These are phyloP conservation scores for Artibeus jamaicensis DNA, from an alignment of 2,797 vertebrate genomes.

Conservation along the genomic window DNA sequence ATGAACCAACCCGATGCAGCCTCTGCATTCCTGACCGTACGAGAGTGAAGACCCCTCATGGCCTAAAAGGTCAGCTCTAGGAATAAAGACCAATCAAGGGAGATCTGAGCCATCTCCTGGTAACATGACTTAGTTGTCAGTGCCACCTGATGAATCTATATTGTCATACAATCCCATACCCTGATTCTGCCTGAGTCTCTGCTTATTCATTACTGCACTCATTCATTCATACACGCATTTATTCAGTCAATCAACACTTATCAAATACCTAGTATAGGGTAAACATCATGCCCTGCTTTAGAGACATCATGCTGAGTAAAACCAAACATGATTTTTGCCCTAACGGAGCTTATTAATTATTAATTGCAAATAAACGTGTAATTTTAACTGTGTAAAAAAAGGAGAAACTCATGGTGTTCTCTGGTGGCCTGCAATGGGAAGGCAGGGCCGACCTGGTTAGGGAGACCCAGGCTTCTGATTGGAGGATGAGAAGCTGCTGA, in stretches of 20 bases:
- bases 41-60: neutral
- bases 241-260: neutral
- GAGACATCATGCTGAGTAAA: neutral
- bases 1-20: neutral
- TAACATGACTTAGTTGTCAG: neutral
- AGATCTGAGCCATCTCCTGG: neutral
- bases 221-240: neutral
- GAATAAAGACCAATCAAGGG: neutral
- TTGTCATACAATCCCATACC: neutral
- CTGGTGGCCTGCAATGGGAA: neutral
- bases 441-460: neutral
- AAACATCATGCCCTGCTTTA: neutral
- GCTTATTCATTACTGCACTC: neutral
- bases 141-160: neutral
- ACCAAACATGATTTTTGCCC: constrained; percentile 5
- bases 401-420: neutral
- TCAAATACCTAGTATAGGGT: neutral
- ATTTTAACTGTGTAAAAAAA: constrained; percentile 7
- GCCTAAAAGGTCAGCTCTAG: neutral
- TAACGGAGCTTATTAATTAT: neutral
- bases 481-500: neutral
- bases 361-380: neutral
- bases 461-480: neutral
- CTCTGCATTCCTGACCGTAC: neutral
- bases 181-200: neutral